Evolutionary conservation across 2,888 invertebrate genomes (phyloP).

Genomic region (Prosapia bicincta): DNA sequence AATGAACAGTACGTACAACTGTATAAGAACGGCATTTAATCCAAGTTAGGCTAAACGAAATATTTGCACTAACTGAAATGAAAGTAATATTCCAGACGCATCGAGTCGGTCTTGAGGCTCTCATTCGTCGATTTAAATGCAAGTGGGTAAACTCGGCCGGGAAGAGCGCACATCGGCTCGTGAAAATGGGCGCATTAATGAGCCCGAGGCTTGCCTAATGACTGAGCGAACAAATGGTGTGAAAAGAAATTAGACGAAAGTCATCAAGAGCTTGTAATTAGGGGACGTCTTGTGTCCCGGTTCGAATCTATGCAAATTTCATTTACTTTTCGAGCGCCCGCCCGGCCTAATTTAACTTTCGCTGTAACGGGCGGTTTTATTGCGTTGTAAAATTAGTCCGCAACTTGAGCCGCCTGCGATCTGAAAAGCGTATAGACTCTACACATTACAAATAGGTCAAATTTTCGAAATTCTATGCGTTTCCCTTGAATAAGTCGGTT

Average conservation of each 20-base stretch:
- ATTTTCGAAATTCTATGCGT: too few species aligned
- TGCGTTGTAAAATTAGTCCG: neutral
- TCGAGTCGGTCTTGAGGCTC: neutral
- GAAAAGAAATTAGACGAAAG: neutral
- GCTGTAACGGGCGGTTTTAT: neutral
- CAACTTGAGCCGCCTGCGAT: neutral
- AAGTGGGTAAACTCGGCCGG: neutral
- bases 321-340: neutral
- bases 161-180: neutral
- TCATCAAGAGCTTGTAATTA: slow-evolving; percentile 2
- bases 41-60: too few species aligned
- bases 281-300: neutral
- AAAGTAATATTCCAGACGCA: neutral
- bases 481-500: too few species aligned
- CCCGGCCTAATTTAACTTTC: neutral
- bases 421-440: too few species aligned
- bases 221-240: neutral
- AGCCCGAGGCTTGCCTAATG: neutral
- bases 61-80: neutral
- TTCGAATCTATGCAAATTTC: neutral
- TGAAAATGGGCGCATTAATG: neutral
- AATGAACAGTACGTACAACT: too few species aligned
- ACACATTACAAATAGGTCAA: too few species aligned
- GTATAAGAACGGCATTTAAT: too few species aligned
- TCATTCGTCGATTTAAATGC: neutral